Percentiles rank a stretch among this genome's conserved stretches.
phyloP scores from a whole-genome alignment of 1,140 invertebrate genomes.

The Lucilia sericata region DNA sequence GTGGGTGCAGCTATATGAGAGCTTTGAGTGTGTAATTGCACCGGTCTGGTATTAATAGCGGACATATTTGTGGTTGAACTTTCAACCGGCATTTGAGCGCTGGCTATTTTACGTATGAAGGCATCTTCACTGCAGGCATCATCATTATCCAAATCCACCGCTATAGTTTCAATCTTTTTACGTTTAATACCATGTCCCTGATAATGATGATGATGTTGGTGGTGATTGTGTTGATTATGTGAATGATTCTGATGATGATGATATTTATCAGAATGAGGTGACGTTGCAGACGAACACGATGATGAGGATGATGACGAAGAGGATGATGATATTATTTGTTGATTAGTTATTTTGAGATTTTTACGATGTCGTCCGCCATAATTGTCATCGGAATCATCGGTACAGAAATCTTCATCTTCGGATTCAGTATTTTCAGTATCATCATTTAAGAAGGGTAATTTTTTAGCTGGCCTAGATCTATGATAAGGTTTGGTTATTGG shows the following conservation, averaged over 20 bases:
- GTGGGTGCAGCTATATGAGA: neutral
- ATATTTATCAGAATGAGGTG: neutral
- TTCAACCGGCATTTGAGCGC: constrained; percentile 17
- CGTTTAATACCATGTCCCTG: constrained; percentile 67
- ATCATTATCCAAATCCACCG: constrained; percentile 74
- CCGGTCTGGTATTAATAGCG: neutral
- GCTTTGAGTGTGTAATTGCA: neutral
- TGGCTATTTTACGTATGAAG: constrained; percentile 65
- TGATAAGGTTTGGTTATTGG: neutral
- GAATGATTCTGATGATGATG: constrained; percentile 25
- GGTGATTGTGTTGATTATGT: neutral
- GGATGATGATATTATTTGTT: constrained; percentile 14
- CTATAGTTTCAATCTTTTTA: constrained; percentile 73
- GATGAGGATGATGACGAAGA: constrained; percentile 16
- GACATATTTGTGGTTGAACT: neutral
- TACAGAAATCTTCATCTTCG: constrained; percentile 47
- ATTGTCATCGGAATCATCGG: constrained; percentile 48
- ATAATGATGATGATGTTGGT: constrained; percentile 3
- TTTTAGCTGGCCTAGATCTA: constrained; percentile 46
- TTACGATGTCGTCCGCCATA: constrained; percentile 33
- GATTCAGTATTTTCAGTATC: constrained; percentile 38
- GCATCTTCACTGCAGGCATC: constrained; percentile 72
- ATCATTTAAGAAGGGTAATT: constrained; percentile 46
- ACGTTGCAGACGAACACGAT: neutral
- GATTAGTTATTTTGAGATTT: neutral